Conservation (phyloP, 2,797 vertebrate species). For the Buphagus erythrorhynchus region DNA sequence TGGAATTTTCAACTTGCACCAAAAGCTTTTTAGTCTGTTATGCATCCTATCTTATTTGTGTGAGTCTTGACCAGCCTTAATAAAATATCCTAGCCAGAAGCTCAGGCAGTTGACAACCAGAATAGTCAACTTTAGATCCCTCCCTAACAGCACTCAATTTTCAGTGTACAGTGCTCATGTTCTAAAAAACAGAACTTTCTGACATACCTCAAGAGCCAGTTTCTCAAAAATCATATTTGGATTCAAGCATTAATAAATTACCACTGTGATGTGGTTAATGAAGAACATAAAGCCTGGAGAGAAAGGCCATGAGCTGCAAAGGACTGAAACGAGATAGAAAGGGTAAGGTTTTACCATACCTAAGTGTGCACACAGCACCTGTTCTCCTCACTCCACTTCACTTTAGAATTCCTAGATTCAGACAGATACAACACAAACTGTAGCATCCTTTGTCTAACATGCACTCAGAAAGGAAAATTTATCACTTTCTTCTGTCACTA, state of each 20-base stretch:
- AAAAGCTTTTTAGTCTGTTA: neutral
- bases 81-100: neutral
- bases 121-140: neutral
- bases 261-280: neutral
- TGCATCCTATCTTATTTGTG: neutral
- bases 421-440: neutral
- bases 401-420: neutral
- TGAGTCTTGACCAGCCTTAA: neutral
- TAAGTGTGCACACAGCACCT: neutral
- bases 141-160: neutral
- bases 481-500: neutral
- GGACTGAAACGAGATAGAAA: neutral
- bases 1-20: neutral
- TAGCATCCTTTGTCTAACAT: neutral
- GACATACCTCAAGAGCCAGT: neutral
- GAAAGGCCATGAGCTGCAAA: neutral
- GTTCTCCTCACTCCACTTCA: neutral
- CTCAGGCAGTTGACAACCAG: neutral
- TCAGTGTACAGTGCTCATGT: neutral
- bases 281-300: neutral
- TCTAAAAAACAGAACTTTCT: neutral
- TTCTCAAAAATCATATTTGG: constrained; percentile 1
- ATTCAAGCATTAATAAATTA: constrained; percentile 1
- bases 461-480: neutral
- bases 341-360: neutral